These are phyloP conservation scores for Onthophagus sagittarius DNA, from an alignment of 2,888 invertebrate genomes.

Conservation along the genomic window DNA sequence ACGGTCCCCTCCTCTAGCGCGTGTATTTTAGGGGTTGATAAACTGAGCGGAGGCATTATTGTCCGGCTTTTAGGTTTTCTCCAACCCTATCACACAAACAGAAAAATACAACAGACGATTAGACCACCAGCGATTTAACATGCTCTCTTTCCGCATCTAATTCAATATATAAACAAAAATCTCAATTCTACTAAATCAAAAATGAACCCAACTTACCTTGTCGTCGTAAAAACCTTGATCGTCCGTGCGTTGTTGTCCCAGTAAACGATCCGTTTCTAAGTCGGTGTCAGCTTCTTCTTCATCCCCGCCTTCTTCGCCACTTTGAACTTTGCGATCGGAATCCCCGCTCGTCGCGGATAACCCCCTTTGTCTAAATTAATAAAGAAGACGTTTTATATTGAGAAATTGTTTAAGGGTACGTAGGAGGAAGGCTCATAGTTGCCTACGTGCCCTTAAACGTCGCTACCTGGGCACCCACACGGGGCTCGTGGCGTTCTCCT, in stretches of 20 bases:
- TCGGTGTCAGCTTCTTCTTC: conserved; percentile 91
- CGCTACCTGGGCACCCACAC: conserved; percentile 68
- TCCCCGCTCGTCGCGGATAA: conserved; percentile 53
- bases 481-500: conserved; percentile 56
- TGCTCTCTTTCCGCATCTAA: not conserved
- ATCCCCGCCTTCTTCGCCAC: conserved; percentile 61
- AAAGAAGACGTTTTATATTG: conserved; percentile 30
- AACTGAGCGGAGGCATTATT: conserved; percentile 62
- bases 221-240: conserved; percentile 91
- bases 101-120: conserved; percentile 10
- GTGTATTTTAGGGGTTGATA: conserved; percentile 54
- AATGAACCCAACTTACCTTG: conserved; percentile 55
- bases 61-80: conserved; percentile 75
- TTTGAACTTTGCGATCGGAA: conserved; percentile 63
- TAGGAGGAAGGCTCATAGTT: not conserved
- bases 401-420: conserved; percentile 10
- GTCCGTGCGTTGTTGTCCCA: conserved; percentile 92
- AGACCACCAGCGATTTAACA: conserved; percentile 1
- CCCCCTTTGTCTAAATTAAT: conserved; percentile 55
- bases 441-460: not conserved
- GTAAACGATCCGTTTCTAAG: conserved; percentile 91
- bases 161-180: not conserved
- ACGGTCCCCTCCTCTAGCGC: conserved; percentile 46
- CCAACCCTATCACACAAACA: conserved; percentile 61
- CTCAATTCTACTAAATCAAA: not conserved